Evolutionary conservation across 2,888 invertebrate genomes (phyloP), one percentile per base, ranked within the genome.

Genomic region (Tetragnatha montana): DNA sequence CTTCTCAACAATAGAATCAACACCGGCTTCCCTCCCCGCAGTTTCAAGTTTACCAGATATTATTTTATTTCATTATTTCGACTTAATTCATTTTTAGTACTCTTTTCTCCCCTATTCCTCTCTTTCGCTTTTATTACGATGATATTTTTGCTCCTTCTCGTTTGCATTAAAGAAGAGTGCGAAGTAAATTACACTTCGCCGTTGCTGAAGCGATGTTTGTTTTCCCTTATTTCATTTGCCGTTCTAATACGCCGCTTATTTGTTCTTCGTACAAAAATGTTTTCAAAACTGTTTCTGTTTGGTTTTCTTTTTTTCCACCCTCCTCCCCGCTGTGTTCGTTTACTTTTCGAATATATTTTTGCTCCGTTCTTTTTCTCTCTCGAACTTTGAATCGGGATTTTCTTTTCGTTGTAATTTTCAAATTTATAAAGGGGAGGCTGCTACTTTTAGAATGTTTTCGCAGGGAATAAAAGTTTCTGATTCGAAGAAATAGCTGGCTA

Each of bases 1-100:
- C 19, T 86, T 86, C 86, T 79, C 80, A 80, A 79, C 86, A 86
- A 86, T 86, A 86, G 86, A 86, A 86, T 86, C 80, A 86, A 86
- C 78, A 79, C 71, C 70, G 21, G 12, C 4, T 51, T 8, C 21
- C 49, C 21, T 79, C 78, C n/a, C 68, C 47, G 47, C 74, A 74
- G 49, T 70, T 79, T 47, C 7, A 17, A 71, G 73, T 78, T 81
- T 19, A 68, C 68, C 68, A 81, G 68, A 81, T 35, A 60, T 79
- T 73, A 86, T 80, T 86, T 86, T 80, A 86, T 86, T 86, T 86
- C 74, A 86, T 86, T 86, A 86, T 86, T 86, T 74, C 47, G 86
- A 80, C 51, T 86, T 73, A 86, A 80, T 86, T 68, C 71, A 86
- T 71, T 86, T 86, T 86, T 86, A 86, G 80, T 79, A 86, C 51